phyloP scores from a whole-genome alignment of 2,113 vertebrate species.

The Balaenoptera acutorostrata region DNA sequence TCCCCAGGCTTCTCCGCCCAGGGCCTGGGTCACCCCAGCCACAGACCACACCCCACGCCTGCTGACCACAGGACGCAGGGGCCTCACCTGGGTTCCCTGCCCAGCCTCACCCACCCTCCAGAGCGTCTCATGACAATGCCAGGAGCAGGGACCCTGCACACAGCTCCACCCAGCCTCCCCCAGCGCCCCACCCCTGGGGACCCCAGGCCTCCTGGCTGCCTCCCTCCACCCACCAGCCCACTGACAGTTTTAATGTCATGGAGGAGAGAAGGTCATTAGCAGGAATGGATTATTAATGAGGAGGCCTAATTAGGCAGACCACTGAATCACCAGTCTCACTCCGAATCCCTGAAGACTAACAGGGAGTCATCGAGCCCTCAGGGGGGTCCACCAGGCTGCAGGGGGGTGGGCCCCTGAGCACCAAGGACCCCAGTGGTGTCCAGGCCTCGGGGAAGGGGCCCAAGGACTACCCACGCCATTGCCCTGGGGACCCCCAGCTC shows the following conservation, averaged over 20 bases:
- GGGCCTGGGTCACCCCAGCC: not conserved
- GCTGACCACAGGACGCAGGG: not conserved
- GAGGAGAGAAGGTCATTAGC: constrained; percentile 44
- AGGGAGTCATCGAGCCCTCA: not conserved
- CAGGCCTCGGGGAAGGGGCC: not conserved
- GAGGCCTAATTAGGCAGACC: not conserved
- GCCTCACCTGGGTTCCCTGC: not conserved
- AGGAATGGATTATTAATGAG: constrained; percentile 14
- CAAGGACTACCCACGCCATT: rapidly evolving
- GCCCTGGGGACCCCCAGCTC: not conserved
- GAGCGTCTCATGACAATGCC: not conserved
- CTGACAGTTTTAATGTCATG: constrained; percentile 30
- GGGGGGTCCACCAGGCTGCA: not conserved
- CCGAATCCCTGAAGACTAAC: not conserved
- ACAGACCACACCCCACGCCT: not conserved
- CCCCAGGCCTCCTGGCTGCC: not conserved
- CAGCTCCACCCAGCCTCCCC: not conserved
- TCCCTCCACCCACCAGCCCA: not conserved
- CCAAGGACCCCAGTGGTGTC: rapidly evolving
- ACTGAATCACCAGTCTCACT: not conserved
- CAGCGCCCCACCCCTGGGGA: rapidly evolving
- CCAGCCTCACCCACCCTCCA: not conserved
- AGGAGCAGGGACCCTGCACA: not conserved
- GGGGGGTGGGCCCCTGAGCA: not conserved
- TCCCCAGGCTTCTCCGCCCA: not conserved